Evolutionary conservation across 2,888 invertebrate genomes (phyloP), one percentile per base, ranked within the genome.

Genomic region (Galerucella calmariensis): DNA sequence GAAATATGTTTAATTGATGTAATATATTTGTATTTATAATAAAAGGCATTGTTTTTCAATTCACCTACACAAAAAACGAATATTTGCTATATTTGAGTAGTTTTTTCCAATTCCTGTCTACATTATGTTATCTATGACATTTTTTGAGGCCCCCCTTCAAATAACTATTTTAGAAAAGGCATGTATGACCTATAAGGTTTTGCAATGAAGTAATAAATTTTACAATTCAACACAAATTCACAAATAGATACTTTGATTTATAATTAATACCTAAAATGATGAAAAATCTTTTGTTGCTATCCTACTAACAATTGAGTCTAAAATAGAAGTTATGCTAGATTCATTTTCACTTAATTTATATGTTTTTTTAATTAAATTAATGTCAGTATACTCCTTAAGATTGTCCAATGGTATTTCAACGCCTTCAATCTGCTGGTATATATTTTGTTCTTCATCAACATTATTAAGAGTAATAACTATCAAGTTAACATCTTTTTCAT

Each of bases 241-340:
- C 35, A 35, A 35, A 35, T 35, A 8, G 35, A 8, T 8, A 5
- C 35, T 35, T 35, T 35, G 8, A 35, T 8, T 35, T 35, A 8
- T 35, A 35, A 35, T 35, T 10, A 58, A 16, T 8, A 68, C 8
- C 75, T 75, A 78, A 46, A 75, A 71, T 24, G 73, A 75, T 46
- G 90, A 85, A 86, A 91, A 89, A 81, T 90, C 90, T 85, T 93
- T 94, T 8, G 90, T 90, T 41, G 90, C 91, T 85, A 94, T 93
- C 85, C 91, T 91, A 82, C 91, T 93, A 14, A 93, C 88, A 82
- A 94, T 87, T 4, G 91, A 88, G 86, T 93, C 90, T 46, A 91
- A 83, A 65, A 93, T 80, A 72, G 83, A 83, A 0, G 88, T 87
- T 44, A 85, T 84, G 27, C 83, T 83, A 70, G 86, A 81, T 82